Evolutionary conservation across 2,113 vertebrate genomes (phyloP).

Genomic region (Nycticryphes semicollaris): DNA sequence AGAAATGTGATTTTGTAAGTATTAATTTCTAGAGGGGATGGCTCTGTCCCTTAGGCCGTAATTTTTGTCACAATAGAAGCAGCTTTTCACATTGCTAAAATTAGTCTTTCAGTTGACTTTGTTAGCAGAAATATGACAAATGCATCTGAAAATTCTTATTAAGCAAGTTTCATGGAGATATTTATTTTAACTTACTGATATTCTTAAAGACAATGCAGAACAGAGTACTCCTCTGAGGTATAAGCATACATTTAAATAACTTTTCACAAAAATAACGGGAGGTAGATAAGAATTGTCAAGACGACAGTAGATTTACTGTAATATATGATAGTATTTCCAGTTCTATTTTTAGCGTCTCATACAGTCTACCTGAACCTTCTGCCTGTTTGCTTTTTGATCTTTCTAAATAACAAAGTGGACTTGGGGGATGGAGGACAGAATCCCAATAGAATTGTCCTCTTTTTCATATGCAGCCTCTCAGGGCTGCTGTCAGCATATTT

Average conservation of each 20-base stretch:
- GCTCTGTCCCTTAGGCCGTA: slow-evolving; percentile 40
- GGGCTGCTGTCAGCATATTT: neutral
- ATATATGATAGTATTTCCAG: neutral
- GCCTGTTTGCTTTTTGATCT: neutral
- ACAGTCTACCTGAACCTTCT: neutral
- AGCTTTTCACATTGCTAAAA: slow-evolving; percentile 49
- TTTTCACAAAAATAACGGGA: neutral
- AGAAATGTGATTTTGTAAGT: slow-evolving; percentile 18
- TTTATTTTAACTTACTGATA: slow-evolving; percentile 3
- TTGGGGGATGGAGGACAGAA: neutral
- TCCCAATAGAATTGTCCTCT: neutral
- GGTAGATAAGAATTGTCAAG: neutral
- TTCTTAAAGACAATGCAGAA: neutral
- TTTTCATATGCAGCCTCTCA: neutral
- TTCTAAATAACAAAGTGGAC: neutral
- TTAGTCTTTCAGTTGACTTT: slow-evolving; percentile 35
- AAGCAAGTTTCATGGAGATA: slow-evolving; percentile 33
- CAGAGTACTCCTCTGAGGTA: neutral
- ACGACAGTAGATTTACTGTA: neutral
- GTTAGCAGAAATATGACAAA: slow-evolving; percentile 34
- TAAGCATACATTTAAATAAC: neutral
- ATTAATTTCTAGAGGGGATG: slow-evolving; percentile 23
- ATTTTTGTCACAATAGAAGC: slow-evolving; percentile 46
- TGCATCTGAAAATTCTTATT: slow-evolving; percentile 29
- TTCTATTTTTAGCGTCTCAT: neutral